Evolutionary conservation across 2,888 invertebrate genomes (phyloP).

Genomic region (Ceraclea dissimilis): DNA sequence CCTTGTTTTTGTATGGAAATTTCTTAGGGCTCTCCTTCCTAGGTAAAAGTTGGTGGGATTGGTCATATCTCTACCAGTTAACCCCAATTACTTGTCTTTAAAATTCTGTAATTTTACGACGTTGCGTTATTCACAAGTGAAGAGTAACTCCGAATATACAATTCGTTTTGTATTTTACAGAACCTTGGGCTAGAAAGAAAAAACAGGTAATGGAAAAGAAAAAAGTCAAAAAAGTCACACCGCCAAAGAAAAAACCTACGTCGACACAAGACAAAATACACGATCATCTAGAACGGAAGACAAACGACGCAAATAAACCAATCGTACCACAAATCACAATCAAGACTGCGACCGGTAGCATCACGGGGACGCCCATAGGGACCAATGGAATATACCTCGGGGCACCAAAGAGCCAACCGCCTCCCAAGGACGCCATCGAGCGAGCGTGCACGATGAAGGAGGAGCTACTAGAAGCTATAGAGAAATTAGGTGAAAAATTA

Average conservation of each 20-base stretch:
- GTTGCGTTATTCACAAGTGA: too few relatives aligned
- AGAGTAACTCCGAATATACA: too few relatives aligned
- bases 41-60: too few relatives aligned
- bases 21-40: too few relatives aligned
- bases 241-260: slow-evolving; percentile 50
- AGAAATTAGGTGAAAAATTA: slow-evolving; percentile 75
- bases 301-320: slow-evolving; percentile 32
- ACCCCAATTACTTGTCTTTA: too few relatives aligned
- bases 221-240: slow-evolving; percentile 33
- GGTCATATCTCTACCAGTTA: too few relatives aligned
- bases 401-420: slow-evolving; percentile 43
- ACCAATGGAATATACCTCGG: slow-evolving; percentile 43
- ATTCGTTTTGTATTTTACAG: too few relatives aligned
- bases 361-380: slow-evolving; percentile 43
- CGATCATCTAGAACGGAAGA: slow-evolving; percentile 52
- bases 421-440: slow-evolving; percentile 79
- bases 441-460: slow-evolving; percentile 90
- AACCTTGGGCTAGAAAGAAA: slow-evolving; percentile 72
- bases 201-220: slow-evolving; percentile 53
- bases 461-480: slow-evolving; percentile 73
- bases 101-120: too few relatives aligned
- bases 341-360: slow-evolving; percentile 34
- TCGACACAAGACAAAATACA: slow-evolving; percentile 77
- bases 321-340: slow-evolving; percentile 32
- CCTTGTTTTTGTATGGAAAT: too few relatives aligned